Evolutionary conservation across 2,797 vertebrate genomes (phyloP).

Genomic region (Phylloscopus collybita): DNA sequence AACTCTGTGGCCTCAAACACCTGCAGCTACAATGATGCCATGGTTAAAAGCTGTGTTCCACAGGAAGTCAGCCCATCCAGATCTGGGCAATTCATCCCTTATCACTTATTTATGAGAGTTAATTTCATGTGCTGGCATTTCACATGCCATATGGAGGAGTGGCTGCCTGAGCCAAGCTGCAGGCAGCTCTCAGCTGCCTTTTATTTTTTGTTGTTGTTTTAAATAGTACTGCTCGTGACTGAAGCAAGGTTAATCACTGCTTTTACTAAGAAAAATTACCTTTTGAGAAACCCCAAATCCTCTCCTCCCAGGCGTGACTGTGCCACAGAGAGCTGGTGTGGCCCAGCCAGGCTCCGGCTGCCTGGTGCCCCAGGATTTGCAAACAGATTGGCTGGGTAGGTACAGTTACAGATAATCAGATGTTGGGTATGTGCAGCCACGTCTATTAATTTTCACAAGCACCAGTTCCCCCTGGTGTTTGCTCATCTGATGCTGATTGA

Average conservation of each 20-base stretch:
- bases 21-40: background rate
- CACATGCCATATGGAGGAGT: background rate
- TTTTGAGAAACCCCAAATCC: background rate
- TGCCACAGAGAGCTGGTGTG: too few relatives aligned
- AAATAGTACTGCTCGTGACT: background rate
- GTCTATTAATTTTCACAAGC: background rate
- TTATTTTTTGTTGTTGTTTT: background rate
- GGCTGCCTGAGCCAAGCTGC: constrained; percentile 23
- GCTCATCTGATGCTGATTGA: background rate
- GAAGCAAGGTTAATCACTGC: background rate
- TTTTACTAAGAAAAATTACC: background rate
- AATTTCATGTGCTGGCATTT: constrained; percentile 43
- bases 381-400: background rate
- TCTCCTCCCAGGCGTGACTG: background rate
- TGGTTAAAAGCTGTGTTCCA: fast-evolving
- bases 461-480: background rate
- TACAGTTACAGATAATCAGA: background rate
- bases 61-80: background rate
- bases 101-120: constrained; percentile 46
- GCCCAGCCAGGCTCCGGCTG: background rate
- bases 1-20: background rate
- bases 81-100: constrained; percentile 21
- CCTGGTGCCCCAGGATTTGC: background rate
- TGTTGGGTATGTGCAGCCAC: background rate
- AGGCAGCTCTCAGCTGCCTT: background rate